Percentiles rank a stretch among this genome's conserved stretches.
These are phyloP conservation scores for Aspidiotus rigidus DNA, from an alignment of 2,888 invertebrate genomes.

Conservation along the genomic window DNA sequence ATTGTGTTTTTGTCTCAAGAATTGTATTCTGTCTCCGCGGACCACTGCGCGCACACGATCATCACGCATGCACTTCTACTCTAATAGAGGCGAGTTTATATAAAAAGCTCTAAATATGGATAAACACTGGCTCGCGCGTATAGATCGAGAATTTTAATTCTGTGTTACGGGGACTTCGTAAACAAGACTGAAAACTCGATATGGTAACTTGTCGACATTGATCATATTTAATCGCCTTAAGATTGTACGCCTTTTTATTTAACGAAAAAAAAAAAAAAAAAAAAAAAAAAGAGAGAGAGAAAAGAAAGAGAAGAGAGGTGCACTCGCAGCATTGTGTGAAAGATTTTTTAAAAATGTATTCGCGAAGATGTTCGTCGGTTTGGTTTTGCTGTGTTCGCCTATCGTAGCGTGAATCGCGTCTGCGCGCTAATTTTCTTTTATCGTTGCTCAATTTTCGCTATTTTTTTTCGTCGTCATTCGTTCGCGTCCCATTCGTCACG, in stretches of 20 bases:
- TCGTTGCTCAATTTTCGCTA: too few species aligned
- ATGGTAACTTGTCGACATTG: constrained; percentile 26
- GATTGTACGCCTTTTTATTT: constrained; percentile 17
- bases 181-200: constrained; percentile 15
- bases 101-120: constrained; percentile 21
- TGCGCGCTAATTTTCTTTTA: neutral
- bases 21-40: too few species aligned
- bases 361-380: constrained; percentile 2
- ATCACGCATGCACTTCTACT: too few species aligned
- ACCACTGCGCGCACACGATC: too few species aligned
- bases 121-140: neutral
- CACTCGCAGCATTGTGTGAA: neutral
- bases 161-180: constrained; percentile 23
- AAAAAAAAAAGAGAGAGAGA: too few species aligned
- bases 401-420: neutral
- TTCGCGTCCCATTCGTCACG: neutral
- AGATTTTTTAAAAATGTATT: constrained; percentile 1
- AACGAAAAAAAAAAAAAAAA: neutral
- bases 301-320: too few species aligned
- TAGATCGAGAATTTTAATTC: constrained; percentile 15
- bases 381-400: neutral
- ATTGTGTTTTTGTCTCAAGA: too few species aligned
- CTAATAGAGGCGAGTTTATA: constrained; percentile 1
- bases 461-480: too few species aligned
- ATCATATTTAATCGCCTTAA: constrained; percentile 20